A percentile compares a stretch with the other conserved stretches of the same genome.
These are phyloP conservation scores for Procapra przewalskii DNA, from an alignment of 2,113 vertebrate species.

Conservation along the genomic window DNA sequence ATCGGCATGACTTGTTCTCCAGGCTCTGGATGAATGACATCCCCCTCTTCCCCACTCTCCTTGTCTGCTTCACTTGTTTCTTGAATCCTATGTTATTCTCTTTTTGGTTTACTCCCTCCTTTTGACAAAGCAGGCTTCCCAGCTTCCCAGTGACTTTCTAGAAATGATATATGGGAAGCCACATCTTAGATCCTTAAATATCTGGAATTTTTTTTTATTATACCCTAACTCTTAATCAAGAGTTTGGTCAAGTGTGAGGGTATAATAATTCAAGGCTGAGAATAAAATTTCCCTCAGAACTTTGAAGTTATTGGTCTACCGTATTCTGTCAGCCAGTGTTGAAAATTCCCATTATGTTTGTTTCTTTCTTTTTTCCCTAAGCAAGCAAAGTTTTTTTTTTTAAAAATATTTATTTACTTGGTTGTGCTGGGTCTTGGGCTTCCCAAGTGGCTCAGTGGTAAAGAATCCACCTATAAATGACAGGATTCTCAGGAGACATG, in stretches of 20 bases:
- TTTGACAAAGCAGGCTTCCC: not conserved
- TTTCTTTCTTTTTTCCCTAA: not conserved
- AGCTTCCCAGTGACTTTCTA: not conserved
- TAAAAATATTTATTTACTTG: not conserved
- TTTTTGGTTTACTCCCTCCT: not conserved
- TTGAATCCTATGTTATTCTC: not conserved
- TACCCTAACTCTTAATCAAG: not conserved
- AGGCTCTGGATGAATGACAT: not conserved
- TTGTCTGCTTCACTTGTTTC: not conserved
- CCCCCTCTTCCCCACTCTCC: not conserved
- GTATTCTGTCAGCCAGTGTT: not conserved
- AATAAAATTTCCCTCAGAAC: not conserved
- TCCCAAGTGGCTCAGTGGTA: not conserved
- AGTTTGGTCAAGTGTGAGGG: not conserved
- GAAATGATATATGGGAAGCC: not conserved
- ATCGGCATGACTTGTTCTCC: too few species aligned
- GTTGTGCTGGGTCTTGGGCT: not conserved
- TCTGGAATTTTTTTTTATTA: not conserved
- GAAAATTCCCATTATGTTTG: not conserved
- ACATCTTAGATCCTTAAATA: not conserved
- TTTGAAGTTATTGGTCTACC: not conserved
- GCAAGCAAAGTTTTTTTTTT: not conserved
- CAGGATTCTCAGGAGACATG: not conserved
- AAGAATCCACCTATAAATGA: not conserved
- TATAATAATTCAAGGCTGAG: not conserved